Evolutionary conservation across 2,797 vertebrate species (phyloP).

Genomic region (Thaleichthys pacificus): DNA sequence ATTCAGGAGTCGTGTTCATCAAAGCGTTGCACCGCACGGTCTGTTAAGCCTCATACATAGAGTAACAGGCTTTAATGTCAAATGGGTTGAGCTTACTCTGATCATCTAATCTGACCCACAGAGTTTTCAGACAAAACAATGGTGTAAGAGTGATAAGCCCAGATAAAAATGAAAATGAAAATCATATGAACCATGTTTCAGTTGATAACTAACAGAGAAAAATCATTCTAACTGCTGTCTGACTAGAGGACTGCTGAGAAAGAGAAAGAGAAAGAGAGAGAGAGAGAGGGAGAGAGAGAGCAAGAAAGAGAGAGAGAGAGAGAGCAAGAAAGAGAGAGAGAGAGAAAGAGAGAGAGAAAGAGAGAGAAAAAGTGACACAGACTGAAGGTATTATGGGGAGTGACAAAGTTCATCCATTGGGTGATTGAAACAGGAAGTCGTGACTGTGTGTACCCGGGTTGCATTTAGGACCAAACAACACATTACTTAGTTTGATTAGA

Average conservation of each 20-base stretch:
- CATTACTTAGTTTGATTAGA: not conserved
- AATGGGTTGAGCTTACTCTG: not conserved
- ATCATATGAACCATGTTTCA: not conserved
- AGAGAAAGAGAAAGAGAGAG: not conserved
- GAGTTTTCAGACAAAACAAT: not conserved
- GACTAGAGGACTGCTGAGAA: not conserved
- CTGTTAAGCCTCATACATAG: not conserved
- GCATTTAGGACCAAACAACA: not conserved
- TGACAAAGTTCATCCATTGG: slow-evolving; percentile 7
- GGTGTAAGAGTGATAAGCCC: not conserved
- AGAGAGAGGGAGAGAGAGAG: not conserved
- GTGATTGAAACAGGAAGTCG: not conserved
- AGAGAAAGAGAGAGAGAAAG: not conserved
- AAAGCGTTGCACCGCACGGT: not conserved
- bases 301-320: slow-evolving; percentile 3
- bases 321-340: not conserved
- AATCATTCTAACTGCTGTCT: too few species aligned
- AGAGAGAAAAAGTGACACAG: not conserved
- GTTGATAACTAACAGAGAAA: not conserved
- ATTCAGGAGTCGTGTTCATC: slow-evolving; percentile 29
- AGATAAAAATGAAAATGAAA: not conserved
- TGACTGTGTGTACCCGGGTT: not conserved
- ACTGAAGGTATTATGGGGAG: not conserved
- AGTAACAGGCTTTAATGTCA: not conserved
- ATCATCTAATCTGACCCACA: not conserved